A percentile compares a stretch with the other conserved stretches of the same genome.
Evolutionary conservation across 2,888 invertebrate genomes (phyloP).

Genomic region (Rutpela maculata): DNA sequence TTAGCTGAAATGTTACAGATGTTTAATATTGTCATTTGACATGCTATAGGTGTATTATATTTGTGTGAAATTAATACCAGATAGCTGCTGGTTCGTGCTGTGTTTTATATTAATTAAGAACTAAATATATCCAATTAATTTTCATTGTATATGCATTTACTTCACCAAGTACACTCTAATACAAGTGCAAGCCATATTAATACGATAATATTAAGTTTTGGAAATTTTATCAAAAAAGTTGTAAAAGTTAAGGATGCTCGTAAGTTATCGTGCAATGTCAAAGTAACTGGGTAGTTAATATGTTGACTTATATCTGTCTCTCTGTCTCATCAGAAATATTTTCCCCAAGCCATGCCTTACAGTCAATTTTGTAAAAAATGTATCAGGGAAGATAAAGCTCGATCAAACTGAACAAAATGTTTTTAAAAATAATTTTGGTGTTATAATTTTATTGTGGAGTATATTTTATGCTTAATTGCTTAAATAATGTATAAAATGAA

Average conservation of each 20-base stretch:
- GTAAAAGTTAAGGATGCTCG: neutral
- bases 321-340: too few species aligned
- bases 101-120: slow-evolving; percentile 56
- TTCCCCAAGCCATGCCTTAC: too few species aligned
- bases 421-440: too few species aligned
- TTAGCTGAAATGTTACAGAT: slow-evolving; percentile 64
- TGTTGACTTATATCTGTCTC: too few species aligned
- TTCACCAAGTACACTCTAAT: neutral
- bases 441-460: too few species aligned
- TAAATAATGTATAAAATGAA: neutral
- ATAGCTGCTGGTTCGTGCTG: slow-evolving; percentile 58
- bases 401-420: too few species aligned
- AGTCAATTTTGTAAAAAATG: too few species aligned
- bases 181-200: neutral
- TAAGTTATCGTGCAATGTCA: too few species aligned
- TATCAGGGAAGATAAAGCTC: too few species aligned
- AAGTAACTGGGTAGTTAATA: too few species aligned
- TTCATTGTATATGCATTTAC: slow-evolving; percentile 7
- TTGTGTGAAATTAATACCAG: slow-evolving; percentile 69
- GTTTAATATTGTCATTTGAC: slow-evolving; percentile 70
- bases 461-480: neutral
- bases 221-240: neutral
- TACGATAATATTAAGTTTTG: neutral
- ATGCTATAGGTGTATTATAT: slow-evolving; percentile 72
- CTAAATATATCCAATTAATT: slow-evolving; percentile 50